These are phyloP conservation scores for Escarpia spicata DNA, from an alignment of 2,888 invertebrate species.

Conservation along the genomic window DNA sequence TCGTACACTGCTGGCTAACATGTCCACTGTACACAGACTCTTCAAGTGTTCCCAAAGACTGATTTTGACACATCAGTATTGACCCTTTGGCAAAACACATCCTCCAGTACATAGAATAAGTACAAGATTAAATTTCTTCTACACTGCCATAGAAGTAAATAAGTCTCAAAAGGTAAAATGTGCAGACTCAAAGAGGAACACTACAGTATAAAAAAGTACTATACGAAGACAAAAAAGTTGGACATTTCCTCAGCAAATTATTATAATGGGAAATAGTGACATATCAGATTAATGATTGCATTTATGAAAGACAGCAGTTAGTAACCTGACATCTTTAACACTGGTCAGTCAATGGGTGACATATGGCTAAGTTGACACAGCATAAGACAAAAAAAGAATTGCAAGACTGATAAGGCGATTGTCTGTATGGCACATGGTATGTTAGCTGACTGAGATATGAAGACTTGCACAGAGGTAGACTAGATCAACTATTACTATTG, in stretches of 20 bases:
- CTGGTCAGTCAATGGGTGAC: slow-evolving; percentile 8
- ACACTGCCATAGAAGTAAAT: background rate
- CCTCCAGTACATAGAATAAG: background rate
- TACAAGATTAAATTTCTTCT: background rate
- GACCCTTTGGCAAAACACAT: slow-evolving; percentile 17
- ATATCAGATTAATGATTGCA: too few relatives aligned
- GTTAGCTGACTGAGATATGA: background rate
- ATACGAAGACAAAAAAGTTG: slow-evolving; percentile 1
- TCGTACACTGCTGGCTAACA: slow-evolving; percentile 7
- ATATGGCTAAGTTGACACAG: background rate
- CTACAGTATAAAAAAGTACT: slow-evolving; percentile 18
- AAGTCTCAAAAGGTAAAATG: background rate
- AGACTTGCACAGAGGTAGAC: background rate
- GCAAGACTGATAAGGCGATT: background rate
- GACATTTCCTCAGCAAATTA: slow-evolving; percentile 20
- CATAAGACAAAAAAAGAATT: slow-evolving; percentile 17
- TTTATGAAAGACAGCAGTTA: background rate
- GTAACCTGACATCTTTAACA: background rate
- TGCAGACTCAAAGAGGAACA: slow-evolving; percentile 8
- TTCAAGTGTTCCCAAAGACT: slow-evolving; percentile 13
- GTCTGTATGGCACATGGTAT: background rate
- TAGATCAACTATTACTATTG: slow-evolving; percentile 18
- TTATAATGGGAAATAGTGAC: background rate
- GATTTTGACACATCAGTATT: background rate
- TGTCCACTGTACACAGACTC: background rate